Conservation (phyloP, 37 sponge, comb jelly and placozoan genomes). For the Crambe crambe region DNA sequence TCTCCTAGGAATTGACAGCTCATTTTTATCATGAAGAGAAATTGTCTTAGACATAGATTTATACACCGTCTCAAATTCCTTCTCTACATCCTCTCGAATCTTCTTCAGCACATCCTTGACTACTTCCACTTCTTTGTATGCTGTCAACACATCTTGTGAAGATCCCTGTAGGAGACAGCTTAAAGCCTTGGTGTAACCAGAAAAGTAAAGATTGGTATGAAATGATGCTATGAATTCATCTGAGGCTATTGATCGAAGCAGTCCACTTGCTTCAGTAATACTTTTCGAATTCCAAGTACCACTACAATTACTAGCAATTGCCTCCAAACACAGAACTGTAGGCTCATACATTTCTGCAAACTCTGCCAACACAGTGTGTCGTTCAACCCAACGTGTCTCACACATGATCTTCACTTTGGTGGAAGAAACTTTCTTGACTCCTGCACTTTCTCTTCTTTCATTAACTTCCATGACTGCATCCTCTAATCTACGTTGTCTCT, state of each 20-base stretch:
- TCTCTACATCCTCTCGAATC: not conserved
- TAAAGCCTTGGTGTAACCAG: not conserved
- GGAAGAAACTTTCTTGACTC: not conserved
- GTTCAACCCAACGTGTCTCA: conserved; percentile 17
- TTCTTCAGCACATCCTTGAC: not conserved
- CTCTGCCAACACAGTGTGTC: not conserved
- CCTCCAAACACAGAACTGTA: conserved; percentile 2
- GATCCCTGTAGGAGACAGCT: not conserved
- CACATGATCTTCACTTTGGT: conserved; percentile 10
- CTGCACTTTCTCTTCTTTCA: not conserved
- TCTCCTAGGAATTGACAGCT: not conserved
- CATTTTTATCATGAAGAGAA: not conserved
- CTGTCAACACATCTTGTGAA: not conserved
- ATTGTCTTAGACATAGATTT: not conserved
- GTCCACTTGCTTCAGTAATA: not conserved
- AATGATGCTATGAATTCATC: no score
- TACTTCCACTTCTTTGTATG: not conserved
- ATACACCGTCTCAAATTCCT: not conserved
- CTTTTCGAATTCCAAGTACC: not conserved
- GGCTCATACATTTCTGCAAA: conserved; percentile 13
- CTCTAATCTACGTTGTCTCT: conserved; percentile 15
- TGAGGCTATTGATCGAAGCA: not conserved
- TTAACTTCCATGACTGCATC: conserved; percentile 5
- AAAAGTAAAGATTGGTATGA: not conserved
- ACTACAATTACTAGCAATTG: no score